Conservation (phyloP, 1,140 invertebrate species). For the Chironomus tepperi region DNA sequence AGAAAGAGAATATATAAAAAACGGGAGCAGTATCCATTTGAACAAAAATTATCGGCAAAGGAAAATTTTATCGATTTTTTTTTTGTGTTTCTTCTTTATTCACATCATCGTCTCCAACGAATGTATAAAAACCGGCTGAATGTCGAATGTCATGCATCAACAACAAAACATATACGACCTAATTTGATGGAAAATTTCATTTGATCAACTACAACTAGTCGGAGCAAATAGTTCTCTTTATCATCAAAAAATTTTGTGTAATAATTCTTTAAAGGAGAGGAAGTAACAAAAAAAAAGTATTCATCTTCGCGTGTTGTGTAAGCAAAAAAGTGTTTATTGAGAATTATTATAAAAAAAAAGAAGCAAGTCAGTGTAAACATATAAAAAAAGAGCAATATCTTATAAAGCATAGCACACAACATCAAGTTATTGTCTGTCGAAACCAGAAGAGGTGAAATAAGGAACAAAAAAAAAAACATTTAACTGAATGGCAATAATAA, state of each 20-base stretch:
- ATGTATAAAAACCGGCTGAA: conserved; percentile 5
- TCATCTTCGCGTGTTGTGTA: too few species aligned
- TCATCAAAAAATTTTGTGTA: neutral
- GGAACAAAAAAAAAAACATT: neutral
- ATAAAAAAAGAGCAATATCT: neutral
- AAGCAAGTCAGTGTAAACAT: neutral
- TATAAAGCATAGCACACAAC: neutral
- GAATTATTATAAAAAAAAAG: too few species aligned
- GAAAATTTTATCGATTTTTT: conserved; percentile 23
- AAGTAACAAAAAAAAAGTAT: too few species aligned
- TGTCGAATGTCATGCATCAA: conserved; percentile 7
- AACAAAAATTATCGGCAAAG: neutral
- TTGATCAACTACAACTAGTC: neutral
- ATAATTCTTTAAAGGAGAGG: too few species aligned
- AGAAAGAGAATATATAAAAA: neutral
- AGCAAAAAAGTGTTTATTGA: too few species aligned
- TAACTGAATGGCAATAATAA: neutral
- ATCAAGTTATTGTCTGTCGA: too few species aligned
- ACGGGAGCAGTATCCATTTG: neutral
- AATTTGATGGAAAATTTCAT: neutral
- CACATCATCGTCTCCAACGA: conserved; percentile 11
- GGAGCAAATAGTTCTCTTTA: neutral
- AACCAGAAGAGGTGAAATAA: neutral
- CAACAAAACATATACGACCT: conserved; percentile 15
- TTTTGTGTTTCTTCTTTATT: neutral